Evolutionary conservation across 2,888 invertebrate genomes (phyloP).

Genomic region (Oxyteleia sp.): DNA sequence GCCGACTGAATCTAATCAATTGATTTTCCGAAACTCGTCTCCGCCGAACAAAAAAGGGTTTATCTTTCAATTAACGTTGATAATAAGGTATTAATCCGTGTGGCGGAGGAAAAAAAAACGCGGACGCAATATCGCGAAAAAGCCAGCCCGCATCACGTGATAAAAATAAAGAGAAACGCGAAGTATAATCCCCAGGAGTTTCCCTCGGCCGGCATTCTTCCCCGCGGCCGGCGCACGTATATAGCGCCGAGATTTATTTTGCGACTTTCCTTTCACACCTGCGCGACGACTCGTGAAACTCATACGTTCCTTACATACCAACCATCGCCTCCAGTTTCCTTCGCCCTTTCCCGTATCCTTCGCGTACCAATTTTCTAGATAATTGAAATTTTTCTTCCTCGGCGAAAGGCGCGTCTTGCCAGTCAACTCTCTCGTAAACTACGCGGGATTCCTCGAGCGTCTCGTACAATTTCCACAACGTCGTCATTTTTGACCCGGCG

Average conservation of each 20-base stretch:
- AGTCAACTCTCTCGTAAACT: slow-evolving; percentile 60
- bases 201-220: slow-evolving; percentile 74
- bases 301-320: slow-evolving; percentile 77
- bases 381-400: slow-evolving; percentile 75
- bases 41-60: slow-evolving; percentile 15
- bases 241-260: slow-evolving; percentile 82
- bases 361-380: slow-evolving; percentile 73
- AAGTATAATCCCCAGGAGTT: slow-evolving; percentile 77
- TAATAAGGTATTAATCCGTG: slow-evolving; percentile 56
- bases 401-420: slow-evolving; percentile 34
- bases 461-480: slow-evolving; percentile 35
- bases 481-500: slow-evolving; percentile 48
- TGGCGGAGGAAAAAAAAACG: slow-evolving; percentile 39
- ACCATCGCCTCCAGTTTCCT: slow-evolving; percentile 49
- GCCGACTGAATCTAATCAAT: slow-evolving; percentile 12
- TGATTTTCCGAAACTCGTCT: slow-evolving; percentile 10
- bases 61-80: slow-evolving; percentile 57
- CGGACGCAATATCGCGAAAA: slow-evolving; percentile 57
- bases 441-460: slow-evolving; percentile 33
- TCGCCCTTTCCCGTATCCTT: slow-evolving; percentile 38
- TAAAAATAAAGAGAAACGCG: slow-evolving; percentile 61
- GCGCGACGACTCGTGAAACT: slow-evolving; percentile 79
- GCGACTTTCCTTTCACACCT: slow-evolving; percentile 83
- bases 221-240: slow-evolving; percentile 69
- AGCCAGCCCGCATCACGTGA: slow-evolving; percentile 49